Evolutionary conservation across 2,888 invertebrate genomes (phyloP), one percentile per base, ranked within the genome.

Genomic region (Ochropacha duplaris): DNA sequence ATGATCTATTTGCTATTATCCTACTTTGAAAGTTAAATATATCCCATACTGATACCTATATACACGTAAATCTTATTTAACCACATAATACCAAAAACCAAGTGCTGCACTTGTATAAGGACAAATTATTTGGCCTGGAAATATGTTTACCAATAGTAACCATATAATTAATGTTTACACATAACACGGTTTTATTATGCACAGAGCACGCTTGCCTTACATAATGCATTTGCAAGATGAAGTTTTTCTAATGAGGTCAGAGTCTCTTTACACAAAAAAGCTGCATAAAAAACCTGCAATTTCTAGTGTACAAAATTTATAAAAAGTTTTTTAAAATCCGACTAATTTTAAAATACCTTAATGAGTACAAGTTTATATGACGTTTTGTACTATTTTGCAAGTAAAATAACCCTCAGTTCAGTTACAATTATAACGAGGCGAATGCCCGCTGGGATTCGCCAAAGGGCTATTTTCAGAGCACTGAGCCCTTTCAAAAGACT

Each of bases 401-500:
- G 50, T 56, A 26, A 39, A 56, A 50, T 50, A 56, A 8, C 24
- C 22, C 55, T 49, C n/a, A 16, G 31, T 22, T 50, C 51, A 22
- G 55, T 36, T 61, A 62, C 63, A 66, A 62, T 67, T 63, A 62
- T 58, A 57, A 52, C 55, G 57, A 54, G 50, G 56, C 56, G 57
- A 44, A 19, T 44, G 44, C n/a, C 36, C 36, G 34, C 39, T 39
- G 9, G 44, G 19, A 19, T 52, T 59, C 57, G 44, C 49, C 26
- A 52, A 34, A 64, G 44, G 54, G 62, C 62, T 69, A 67, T 69
- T 67, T 65, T 51, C 54, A 64, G 60, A 31, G 44, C 44, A 31
- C 57, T 56, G 34, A 56, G 57, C 60, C 59, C 66, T 64, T 64
- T 63, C 61, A 58, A 50, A 52, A 52, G 31, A 22, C 31, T 16